phyloP scores from a whole-genome alignment of 2,888 invertebrate genomes.

The Apeira syringaria region DNA sequence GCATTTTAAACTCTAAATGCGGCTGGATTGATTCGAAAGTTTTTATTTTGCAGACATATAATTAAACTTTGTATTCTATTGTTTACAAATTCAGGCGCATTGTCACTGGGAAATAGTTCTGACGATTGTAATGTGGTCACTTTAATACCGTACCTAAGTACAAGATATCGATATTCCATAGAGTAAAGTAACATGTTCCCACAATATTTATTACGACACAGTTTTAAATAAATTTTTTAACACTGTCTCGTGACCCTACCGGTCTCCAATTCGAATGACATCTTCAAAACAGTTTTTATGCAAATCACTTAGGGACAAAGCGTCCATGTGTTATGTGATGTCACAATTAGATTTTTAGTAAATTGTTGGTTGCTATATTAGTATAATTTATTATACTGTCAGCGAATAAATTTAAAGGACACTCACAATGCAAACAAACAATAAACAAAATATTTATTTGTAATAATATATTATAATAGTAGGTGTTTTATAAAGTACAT shows the following conservation, averaged over 20 bases:
- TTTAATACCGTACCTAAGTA: background rate
- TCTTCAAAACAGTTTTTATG: background rate
- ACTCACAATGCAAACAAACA: too few relatives aligned
- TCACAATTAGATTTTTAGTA: too few relatives aligned
- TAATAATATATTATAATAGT: too few relatives aligned
- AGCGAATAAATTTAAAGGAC: too few relatives aligned
- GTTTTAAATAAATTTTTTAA: background rate
- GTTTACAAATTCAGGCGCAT: conserved; percentile 20
- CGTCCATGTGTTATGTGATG: too few relatives aligned
- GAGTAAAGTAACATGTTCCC: background rate
- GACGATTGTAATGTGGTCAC: background rate
- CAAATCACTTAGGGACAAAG: too few relatives aligned
- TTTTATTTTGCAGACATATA: conserved; percentile 12
- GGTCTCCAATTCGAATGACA: background rate
- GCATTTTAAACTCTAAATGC: conserved; percentile 3
- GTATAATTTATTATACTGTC: too few relatives aligned
- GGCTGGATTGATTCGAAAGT: background rate
- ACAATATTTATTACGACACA: background rate
- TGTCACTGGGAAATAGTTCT: conserved; percentile 2
- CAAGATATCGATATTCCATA: background rate
- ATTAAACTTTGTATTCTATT: conserved; percentile 8
- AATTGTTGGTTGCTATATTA: too few relatives aligned
- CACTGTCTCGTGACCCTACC: too few relatives aligned
- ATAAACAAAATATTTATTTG: too few relatives aligned
- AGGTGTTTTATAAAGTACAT: too few relatives aligned